Base-by-base conservation (phyloP, 2,888 invertebrate genomes). In the Melanostoma scalare region DNA sequence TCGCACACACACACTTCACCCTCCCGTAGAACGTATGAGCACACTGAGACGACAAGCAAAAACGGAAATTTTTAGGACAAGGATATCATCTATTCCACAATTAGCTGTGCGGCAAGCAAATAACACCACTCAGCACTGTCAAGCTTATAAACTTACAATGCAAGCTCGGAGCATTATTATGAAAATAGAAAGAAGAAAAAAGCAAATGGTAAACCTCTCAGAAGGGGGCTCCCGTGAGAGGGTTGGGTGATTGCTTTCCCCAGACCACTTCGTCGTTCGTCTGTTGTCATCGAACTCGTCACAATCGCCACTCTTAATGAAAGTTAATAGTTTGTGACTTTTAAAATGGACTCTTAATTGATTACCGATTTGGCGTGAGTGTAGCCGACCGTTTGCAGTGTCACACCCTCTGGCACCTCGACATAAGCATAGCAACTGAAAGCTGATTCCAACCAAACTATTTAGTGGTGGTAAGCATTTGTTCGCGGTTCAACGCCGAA, bases 61-160 rank as follows among this genome's bases (percentile, higher is more conserved):
- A 84, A 79, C 79, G 84, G 84, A 84, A 84, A 84, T 84, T 84
- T 84, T 84, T 84, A 84, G 84, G 84, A 84, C 84, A 84, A 84
- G 84, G 84, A 84, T 84, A 84, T 84, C 84, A 84, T 84, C 84
- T 84, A 84, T 84, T 84, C 84, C 75, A 84, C 84, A 84, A 84
- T 84, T 84, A 84, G 84, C 75, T 31, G 74, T 55, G 68, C 73
- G 78, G 73, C 78, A 36, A 78, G 42, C 67, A 55, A 72, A 72
- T 35, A 20, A 61, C 77, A 73, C 63, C 20, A 63, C 71, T 56
- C 42, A 74, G 61, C 53, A 31, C 20, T 44, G 35, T 46, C 60
- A 53, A 56, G 71, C 48, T 60, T 63, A 36, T 72, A 53, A 4
- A 53, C 40, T 5, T 33, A 74, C 79, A 71, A 53, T 72, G 81